These are phyloP conservation scores for Ostrea denselamellosa DNA, from an alignment of 1,140 invertebrate species.

Conservation along the genomic window DNA sequence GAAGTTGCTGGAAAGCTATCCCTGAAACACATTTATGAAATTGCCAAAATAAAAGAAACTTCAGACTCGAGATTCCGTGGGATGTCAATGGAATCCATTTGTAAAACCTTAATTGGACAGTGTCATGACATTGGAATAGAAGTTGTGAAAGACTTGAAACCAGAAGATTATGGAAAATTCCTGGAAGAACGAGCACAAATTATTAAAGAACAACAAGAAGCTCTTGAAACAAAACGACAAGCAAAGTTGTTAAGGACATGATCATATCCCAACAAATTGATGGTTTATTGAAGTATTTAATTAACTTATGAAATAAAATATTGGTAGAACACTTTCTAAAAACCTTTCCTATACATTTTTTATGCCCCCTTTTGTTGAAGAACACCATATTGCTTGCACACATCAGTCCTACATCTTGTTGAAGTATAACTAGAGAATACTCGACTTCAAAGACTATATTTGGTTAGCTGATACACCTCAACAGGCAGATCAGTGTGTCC, in stretches of 20 bases:
- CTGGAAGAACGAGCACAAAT: conserved; percentile 87
- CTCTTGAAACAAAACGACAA: conserved; percentile 91
- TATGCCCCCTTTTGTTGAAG: too few species aligned
- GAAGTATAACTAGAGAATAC: too few species aligned
- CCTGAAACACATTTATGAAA: conserved; percentile 98
- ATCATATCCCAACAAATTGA: not conserved
- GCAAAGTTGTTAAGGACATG: conserved; percentile 91
- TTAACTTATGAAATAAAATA: not conserved
- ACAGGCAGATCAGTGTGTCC: too few species aligned
- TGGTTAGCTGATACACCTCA: too few species aligned
- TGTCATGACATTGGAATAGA: conserved; percentile 91
- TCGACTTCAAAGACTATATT: too few species aligned
- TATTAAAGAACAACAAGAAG: conserved; percentile 87
- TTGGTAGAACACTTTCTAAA: not conserved
- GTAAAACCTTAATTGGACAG: conserved; percentile 87
- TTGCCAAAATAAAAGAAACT: conserved; percentile 94
- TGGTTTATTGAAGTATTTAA: not conserved
- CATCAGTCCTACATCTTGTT: too few species aligned
- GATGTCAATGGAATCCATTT: conserved; percentile 87
- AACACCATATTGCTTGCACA: too few species aligned
- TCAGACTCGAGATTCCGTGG: conserved; percentile 87
- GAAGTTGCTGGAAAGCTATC: conserved; percentile 95
- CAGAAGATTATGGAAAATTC: conserved; percentile 91
- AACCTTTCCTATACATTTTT: not conserved
- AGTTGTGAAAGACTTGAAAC: conserved; percentile 89